Percentiles rank a stretch among this genome's conserved stretches.
Evolutionary conservation across 1,140 invertebrate genomes (phyloP).

Genomic region (Phymorhynchus buccinoides): DNA sequence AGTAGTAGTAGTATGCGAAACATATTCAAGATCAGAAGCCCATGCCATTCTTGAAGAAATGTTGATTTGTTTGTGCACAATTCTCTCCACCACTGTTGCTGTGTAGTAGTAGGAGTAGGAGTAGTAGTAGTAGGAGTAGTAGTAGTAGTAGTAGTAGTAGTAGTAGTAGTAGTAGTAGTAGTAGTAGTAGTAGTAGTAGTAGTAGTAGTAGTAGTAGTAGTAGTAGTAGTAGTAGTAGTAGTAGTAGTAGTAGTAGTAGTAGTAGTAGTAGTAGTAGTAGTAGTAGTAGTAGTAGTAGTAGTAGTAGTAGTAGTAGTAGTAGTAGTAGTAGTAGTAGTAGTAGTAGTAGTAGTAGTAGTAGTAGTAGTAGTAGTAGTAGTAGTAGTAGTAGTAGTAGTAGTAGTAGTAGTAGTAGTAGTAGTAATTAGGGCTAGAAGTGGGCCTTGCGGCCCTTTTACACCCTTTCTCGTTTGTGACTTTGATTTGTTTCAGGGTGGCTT

Average conservation of each 20-base stretch:
- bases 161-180: slow-evolving; percentile 17
- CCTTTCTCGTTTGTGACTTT: no score
- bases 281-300: slow-evolving; percentile 17
- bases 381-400: slow-evolving; percentile 16
- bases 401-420: no score
- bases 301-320: slow-evolving; percentile 16
- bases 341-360: slow-evolving; percentile 17
- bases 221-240: slow-evolving; percentile 9
- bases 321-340: slow-evolving; percentile 12
- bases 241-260: slow-evolving; percentile 16
- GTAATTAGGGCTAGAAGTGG: no score
- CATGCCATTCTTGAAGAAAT: no score
- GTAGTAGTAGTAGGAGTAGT: no score
- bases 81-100: no score
- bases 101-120: no score
- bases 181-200: slow-evolving; percentile 16
- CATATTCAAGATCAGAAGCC: not conserved
- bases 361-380: slow-evolving; percentile 16
- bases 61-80: no score
- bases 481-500: no score
- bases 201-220: slow-evolving; percentile 13
- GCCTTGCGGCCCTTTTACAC: no score
- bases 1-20: no score
- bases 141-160: slow-evolving; percentile 16
- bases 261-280: slow-evolving; percentile 16